Base-by-base conservation (phyloP, 35 echinoderm and acorn worm species). In the Heliocidaris tuberculata region DNA sequence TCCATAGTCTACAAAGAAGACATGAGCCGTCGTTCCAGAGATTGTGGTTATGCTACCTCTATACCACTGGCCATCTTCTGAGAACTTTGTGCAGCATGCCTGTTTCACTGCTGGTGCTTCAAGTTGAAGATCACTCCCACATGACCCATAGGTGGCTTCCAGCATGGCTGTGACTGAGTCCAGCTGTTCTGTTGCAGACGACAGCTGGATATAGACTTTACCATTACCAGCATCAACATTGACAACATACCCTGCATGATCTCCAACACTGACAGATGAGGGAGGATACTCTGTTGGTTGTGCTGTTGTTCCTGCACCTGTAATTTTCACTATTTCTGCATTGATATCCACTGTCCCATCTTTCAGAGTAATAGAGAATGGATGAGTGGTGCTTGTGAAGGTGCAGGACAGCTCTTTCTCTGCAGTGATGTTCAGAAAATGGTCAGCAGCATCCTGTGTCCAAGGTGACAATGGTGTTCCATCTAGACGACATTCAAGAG, bases 1-100 rank as follows among this genome's bases (percentile, higher is more conserved):
- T 9, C 97, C 97, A 94, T 97, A 97, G 61, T 97, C 97, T 15
- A 97, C 94, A 94, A 96, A 97, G 29, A 94, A 93, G 50, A 95
- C 92, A 86, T 94, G 93, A 30, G 85, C 94, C 15, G 21, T 27
- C 0, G 49, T 35, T n/a, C 59, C 95, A n/a, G 85, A 88, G n/a
- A 94, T 85, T 32, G 94, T 59, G 49, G 21, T 24, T 9, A 97
- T 92, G 2, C 94, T 59, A 60, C 94, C 96, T 78, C 96, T 93
- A 86, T 97, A 97, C 96, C 96, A 97, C 47, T 94, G 92, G 21
- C 92, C 94, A 86, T 97, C 96, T 48, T 97, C 96, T 30, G 85
- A 90, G 61, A 96, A 97, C 27, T 93, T 56, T 16, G 94, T 95
- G 50, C 96, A 97, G 86, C 96, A 97, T 56, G 92, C 91, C 50